Evolutionary conservation across 1,140 invertebrate genomes (phyloP).

Genomic region (Drosophila ananassae): DNA sequence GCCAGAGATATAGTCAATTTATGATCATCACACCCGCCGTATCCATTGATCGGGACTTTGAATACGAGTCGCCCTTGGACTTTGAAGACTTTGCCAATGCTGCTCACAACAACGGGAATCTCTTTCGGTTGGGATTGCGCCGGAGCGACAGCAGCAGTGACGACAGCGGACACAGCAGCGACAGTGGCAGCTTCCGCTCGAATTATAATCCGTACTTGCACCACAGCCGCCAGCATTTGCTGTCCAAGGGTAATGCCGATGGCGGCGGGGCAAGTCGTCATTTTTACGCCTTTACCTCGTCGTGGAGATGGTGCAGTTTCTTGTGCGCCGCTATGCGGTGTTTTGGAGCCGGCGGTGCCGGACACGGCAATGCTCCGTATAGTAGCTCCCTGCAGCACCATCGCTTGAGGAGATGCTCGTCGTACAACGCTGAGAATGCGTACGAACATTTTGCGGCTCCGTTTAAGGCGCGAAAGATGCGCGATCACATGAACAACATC

Average conservation of each 20-base stretch:
- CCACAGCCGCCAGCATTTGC: slow-evolving; percentile 76
- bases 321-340: slow-evolving; percentile 83
- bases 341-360: slow-evolving; percentile 68
- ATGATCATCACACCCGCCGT: slow-evolving; percentile 84
- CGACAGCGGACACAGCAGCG: slow-evolving; percentile 72
- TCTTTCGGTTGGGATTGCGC: slow-evolving; percentile 71
- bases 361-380: slow-evolving; percentile 65
- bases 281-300: slow-evolving; percentile 77
- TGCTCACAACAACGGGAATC: slow-evolving; percentile 76
- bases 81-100: slow-evolving; percentile 75
- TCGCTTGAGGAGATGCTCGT: slow-evolving; percentile 69
- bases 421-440: slow-evolving; percentile 76
- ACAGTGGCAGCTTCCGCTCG: slow-evolving; percentile 75
- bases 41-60: slow-evolving; percentile 81
- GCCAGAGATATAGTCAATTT: slow-evolving; percentile 83
- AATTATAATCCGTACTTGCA: slow-evolving; percentile 82
- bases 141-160: slow-evolving; percentile 72
- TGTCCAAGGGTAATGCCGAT: slow-evolving; percentile 53
- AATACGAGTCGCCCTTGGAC: slow-evolving; percentile 71
- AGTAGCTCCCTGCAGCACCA: slow-evolving; percentile 74
- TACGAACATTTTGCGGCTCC: slow-evolving; percentile 79
- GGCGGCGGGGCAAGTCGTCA: slow-evolving; percentile 33
- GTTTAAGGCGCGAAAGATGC: slow-evolving; percentile 77
- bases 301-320: slow-evolving; percentile 82
- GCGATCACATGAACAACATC: slow-evolving; percentile 82